These are phyloP conservation scores for Philonicus albiceps DNA, from an alignment of 2,888 invertebrate genomes.

Conservation along the genomic window DNA sequence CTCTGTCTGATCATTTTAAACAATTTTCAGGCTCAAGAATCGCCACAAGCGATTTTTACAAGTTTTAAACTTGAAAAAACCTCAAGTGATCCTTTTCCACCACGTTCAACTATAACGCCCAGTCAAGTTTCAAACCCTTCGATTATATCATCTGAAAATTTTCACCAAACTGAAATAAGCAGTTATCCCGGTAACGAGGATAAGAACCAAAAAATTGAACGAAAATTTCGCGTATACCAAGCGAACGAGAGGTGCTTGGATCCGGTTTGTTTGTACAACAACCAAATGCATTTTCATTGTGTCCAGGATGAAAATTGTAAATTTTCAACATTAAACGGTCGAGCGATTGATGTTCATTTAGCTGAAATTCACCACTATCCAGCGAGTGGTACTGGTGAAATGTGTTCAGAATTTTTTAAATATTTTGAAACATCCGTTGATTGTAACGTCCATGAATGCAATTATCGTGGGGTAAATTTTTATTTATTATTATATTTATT, in stretches of 20 bases:
- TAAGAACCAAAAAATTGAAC: neutral
- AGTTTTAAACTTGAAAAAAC: constrained; percentile 89
- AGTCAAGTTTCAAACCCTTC: neutral
- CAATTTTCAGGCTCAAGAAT: constrained; percentile 69
- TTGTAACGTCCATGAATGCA: constrained; percentile 73
- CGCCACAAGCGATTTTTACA: constrained; percentile 91
- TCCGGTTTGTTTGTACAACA: constrained; percentile 74
- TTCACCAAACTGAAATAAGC: neutral
- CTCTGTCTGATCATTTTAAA: no score
- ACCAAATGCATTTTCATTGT: constrained; percentile 85
- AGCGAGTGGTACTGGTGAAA: neutral
- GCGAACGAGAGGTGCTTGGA: constrained; percentile 73
- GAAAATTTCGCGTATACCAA: constrained; percentile 49
- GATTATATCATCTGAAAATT: neutral
- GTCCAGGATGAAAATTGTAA: constrained; percentile 73
- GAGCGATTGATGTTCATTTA: constrained; percentile 81
- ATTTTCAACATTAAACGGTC: constrained; percentile 81
- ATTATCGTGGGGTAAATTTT: constrained; percentile 8
- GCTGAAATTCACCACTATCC: constrained; percentile 79
- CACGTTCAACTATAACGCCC: constrained; percentile 36
- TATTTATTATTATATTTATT: neutral
- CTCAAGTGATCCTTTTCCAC: constrained; percentile 30
- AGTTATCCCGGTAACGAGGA: neutral
- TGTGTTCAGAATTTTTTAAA: constrained; percentile 75
- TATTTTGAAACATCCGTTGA: constrained; percentile 80